Evolutionary conservation across 1,140 invertebrate genomes (phyloP).

Genomic region (Papilio helenus): DNA sequence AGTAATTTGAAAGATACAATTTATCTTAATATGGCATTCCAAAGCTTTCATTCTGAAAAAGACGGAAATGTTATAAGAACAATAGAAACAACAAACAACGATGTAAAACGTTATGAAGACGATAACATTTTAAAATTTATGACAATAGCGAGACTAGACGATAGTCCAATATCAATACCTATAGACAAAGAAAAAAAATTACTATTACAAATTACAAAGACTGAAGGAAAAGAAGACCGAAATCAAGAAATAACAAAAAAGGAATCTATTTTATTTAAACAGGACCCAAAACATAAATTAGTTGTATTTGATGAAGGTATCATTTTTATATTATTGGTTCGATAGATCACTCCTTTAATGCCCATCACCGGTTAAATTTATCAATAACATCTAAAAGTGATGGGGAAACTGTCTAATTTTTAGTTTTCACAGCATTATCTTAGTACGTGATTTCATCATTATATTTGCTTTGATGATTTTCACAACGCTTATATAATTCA

Average conservation of each 20-base stretch:
- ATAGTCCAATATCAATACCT: slow-evolving; percentile 57
- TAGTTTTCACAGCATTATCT: background rate
- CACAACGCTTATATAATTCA: background rate
- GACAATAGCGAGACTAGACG: slow-evolving; percentile 48
- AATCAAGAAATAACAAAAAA: background rate
- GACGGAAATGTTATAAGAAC: slow-evolving; percentile 54
- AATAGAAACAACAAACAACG: slow-evolving; percentile 42
- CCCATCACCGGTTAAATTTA: too few relatives aligned
- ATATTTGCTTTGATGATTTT: background rate
- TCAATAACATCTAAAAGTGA: too few relatives aligned
- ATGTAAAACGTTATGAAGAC: slow-evolving; percentile 33
- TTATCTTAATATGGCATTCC: slow-evolving; percentile 48
- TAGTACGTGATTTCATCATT: background rate
- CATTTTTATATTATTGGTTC: background rate
- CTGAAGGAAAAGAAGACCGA: slow-evolving; percentile 24
- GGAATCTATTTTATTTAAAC: background rate
- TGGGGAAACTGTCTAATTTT: background rate
- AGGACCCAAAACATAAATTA: slow-evolving; percentile 20
- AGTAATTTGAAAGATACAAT: slow-evolving; percentile 39
- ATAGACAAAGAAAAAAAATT: slow-evolving; percentile 56
- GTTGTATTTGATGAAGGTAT: slow-evolving; percentile 17
- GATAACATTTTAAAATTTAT: slow-evolving; percentile 51
- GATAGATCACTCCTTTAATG: background rate
- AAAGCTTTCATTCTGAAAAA: slow-evolving; percentile 46
- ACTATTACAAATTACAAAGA: slow-evolving; percentile 48